Evolutionary conservation across 2,113 vertebrate genomes (phyloP).

Genomic region (Plestiodon gilberti): DNA sequence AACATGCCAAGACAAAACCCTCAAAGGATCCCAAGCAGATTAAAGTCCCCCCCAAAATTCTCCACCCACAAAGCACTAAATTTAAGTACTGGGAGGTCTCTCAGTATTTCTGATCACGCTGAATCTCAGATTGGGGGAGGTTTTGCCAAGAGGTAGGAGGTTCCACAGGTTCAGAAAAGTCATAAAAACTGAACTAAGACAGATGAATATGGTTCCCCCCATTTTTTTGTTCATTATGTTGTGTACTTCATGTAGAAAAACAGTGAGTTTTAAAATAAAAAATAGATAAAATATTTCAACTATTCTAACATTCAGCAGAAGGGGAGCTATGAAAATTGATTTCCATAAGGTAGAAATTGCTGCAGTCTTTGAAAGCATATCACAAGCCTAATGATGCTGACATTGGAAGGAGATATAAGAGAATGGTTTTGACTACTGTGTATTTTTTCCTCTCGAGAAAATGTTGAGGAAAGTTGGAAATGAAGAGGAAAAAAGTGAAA

Average conservation of each 20-base stretch:
- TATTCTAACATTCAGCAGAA: constrained; percentile 63
- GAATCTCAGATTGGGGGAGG: not conserved
- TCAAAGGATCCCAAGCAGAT: not conserved
- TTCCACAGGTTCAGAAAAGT: not conserved
- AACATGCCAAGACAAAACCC: not conserved
- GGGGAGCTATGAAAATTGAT: constrained; percentile 61
- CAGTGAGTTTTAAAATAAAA: constrained; percentile 58
- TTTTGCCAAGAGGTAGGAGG: not conserved
- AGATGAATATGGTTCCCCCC: not conserved
- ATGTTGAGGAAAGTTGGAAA: constrained; percentile 41
- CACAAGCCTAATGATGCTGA: constrained; percentile 59
- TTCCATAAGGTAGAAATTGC: constrained; percentile 62
- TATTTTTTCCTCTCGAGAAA: constrained; percentile 57
- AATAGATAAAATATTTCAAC: not conserved
- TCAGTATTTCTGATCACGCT: not conserved
- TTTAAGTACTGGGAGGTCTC: not conserved
- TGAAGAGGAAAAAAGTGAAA: not conserved
- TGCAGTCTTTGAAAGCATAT: constrained; percentile 67
- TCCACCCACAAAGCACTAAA: not conserved
- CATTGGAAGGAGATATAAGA: constrained; percentile 68
- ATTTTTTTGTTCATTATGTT: not conserved
- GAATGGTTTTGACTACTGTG: constrained; percentile 45
- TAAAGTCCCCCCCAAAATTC: not conserved
- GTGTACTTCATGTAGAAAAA: constrained; percentile 25
- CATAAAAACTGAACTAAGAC: not conserved